Evolutionary conservation across 1,140 invertebrate genomes (phyloP).

Genomic region (Fragariocoptes setiger): DNA sequence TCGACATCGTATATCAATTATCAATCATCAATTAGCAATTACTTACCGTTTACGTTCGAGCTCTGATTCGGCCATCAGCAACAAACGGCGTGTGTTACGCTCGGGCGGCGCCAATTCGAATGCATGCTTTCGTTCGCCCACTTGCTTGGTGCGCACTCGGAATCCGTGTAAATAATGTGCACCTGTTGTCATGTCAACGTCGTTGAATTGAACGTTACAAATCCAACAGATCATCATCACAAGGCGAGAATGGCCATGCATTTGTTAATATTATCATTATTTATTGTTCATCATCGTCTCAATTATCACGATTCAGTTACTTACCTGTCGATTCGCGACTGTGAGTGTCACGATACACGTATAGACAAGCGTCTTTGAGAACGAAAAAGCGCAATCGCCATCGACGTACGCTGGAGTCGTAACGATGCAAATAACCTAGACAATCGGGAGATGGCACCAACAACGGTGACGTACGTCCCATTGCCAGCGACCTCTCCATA

Average conservation of each 20-base stretch:
- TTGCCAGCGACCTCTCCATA: slow-evolving; percentile 29
- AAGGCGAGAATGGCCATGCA: too few species aligned
- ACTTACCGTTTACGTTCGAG: slow-evolving; percentile 66
- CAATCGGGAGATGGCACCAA: slow-evolving; percentile 51
- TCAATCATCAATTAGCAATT: too few species aligned
- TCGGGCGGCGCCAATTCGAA: slow-evolving; percentile 69
- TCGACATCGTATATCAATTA: too few species aligned
- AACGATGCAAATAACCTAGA: slow-evolving; percentile 41
- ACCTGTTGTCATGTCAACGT: slow-evolving; percentile 19
- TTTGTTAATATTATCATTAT: too few species aligned
- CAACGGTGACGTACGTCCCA: slow-evolving; percentile 19
- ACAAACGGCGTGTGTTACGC: slow-evolving; percentile 48
- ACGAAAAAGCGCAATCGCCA: slow-evolving; percentile 77
- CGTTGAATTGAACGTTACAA: not conserved
- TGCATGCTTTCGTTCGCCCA: slow-evolving; percentile 41
- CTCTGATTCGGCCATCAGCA: slow-evolving; percentile 68
- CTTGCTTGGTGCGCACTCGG: slow-evolving; percentile 33
- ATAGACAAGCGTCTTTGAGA: slow-evolving; percentile 70
- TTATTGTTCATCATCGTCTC: too few species aligned
- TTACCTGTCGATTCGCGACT: slow-evolving; percentile 53
- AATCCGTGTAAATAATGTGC: slow-evolving; percentile 79
- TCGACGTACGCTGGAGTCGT: slow-evolving; percentile 25
- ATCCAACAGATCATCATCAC: too few species aligned
- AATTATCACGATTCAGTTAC: too few species aligned
- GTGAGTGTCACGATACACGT: slow-evolving; percentile 61